phyloP scores from a whole-genome alignment of 1,140 invertebrate genomes.

The Platorchestia sp. region DNA sequence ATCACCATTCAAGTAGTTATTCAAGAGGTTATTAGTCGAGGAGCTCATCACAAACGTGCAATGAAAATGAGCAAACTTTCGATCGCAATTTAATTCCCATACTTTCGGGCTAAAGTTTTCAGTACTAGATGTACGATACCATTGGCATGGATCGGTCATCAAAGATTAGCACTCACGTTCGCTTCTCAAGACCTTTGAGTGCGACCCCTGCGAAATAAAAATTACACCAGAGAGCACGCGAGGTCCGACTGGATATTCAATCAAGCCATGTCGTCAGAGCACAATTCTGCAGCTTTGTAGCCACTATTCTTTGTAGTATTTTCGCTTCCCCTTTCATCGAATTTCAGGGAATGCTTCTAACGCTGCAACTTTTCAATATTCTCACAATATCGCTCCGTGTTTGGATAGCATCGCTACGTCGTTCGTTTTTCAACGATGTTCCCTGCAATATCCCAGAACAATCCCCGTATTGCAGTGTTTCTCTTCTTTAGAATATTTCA shows the following conservation, averaged over 20 bases:
- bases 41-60: too few species aligned
- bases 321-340: conserved; percentile 38
- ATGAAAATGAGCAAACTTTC: too few species aligned
- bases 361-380: conserved; percentile 53
- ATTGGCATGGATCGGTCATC: too few species aligned
- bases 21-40: too few species aligned
- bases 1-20: too few species aligned
- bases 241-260: conserved; percentile 4
- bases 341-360: conserved; percentile 43
- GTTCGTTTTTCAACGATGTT: conserved; percentile 29
- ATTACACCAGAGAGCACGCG: not conserved
- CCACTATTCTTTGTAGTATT: conserved; percentile 33
- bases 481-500: conserved; percentile 14
- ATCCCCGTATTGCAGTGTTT: conserved; percentile 29
- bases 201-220: not conserved
- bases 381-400: conserved; percentile 6
- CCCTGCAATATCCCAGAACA: conserved; percentile 18
- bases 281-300: conserved; percentile 4
- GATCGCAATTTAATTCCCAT: too few species aligned
- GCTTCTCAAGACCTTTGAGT: not conserved
- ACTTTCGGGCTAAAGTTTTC: too few species aligned
- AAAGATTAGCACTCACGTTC: not conserved
- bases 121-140: too few species aligned
- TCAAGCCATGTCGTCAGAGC: conserved; percentile 20
- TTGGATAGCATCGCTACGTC: conserved; percentile 41